Conservation (phyloP, 2,888 invertebrate species). For the Trichogramma evanescens region DNA sequence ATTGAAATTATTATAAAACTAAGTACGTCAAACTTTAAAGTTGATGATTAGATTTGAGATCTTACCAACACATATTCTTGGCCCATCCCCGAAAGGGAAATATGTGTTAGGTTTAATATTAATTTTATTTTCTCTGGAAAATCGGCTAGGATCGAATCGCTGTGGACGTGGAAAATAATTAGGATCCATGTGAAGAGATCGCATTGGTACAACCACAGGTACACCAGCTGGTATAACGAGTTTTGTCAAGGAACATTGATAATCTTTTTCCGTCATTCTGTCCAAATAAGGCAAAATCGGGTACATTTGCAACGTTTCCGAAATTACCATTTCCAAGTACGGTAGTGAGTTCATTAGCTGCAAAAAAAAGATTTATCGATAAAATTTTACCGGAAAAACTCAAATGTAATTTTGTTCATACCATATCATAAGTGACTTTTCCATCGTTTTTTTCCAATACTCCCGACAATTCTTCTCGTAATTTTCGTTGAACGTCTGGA, state of each 20-base stretch:
- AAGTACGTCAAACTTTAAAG: not conserved
- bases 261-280: constrained; percentile 30
- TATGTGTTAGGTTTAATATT: constrained; percentile 30
- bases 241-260: constrained; percentile 33
- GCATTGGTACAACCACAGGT: constrained; percentile 38
- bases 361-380: not conserved
- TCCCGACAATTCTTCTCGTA: constrained; percentile 29
- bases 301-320: constrained; percentile 45
- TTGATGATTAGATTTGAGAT: not conserved
- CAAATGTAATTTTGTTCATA: constrained; percentile 3
- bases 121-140: constrained; percentile 38
- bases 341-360: constrained; percentile 25
- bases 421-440: constrained; percentile 36
- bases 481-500: constrained; percentile 28
- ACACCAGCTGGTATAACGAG: constrained; percentile 37
- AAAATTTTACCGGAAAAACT: no score
- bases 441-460: constrained; percentile 26
- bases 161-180: constrained; percentile 43
- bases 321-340: constrained; percentile 35
- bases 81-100: constrained; percentile 43
- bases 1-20: not conserved
- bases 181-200: constrained; percentile 43
- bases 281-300: constrained; percentile 39
- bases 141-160: constrained; percentile 45
- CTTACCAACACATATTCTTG: constrained; percentile 39